Percentiles rank a stretch among this genome's conserved stretches.
phyloP scores from a whole-genome alignment of 1,140 invertebrate species.

The Hycleus cichorii region DNA sequence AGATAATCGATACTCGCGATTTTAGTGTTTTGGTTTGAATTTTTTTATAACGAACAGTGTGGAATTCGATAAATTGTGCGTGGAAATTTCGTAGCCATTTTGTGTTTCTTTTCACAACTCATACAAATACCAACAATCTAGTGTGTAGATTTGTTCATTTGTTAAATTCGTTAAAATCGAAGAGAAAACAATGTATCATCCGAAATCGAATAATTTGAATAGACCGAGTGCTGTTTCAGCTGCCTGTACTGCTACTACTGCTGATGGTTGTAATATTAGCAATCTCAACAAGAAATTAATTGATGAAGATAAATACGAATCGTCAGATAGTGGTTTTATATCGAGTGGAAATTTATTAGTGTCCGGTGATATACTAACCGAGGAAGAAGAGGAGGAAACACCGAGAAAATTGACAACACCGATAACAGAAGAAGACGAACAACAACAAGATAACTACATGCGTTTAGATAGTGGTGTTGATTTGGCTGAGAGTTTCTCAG shows the following conservation, averaged over 20 bases:
- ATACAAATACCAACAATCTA: background rate
- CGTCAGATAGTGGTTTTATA: constrained; percentile 48
- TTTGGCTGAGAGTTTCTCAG: constrained; percentile 46
- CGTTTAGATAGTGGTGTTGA: constrained; percentile 48
- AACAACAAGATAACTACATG: constrained; percentile 35
- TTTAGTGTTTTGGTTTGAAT: background rate
- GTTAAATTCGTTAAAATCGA: constrained; percentile 3
- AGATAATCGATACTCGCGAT: background rate
- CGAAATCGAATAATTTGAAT: constrained; percentile 9
- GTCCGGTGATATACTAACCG: constrained; percentile 32
- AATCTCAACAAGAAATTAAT: constrained; percentile 8
- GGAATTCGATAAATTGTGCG: constrained; percentile 16
- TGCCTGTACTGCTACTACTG: constrained; percentile 22
- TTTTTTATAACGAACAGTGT: background rate
- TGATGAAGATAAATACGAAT: constrained; percentile 32
- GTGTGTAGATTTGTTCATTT: constrained; percentile 2
- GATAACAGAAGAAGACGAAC: background rate
- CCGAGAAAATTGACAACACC: constrained; percentile 25
- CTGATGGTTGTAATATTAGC: no score
- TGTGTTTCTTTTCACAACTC: constrained; percentile 7
- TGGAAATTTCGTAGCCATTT: constrained; percentile 9
- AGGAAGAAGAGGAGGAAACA: constrained; percentile 15
- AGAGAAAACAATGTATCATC: constrained; percentile 15
- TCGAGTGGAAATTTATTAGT: constrained; percentile 45
- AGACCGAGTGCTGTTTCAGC: constrained; percentile 26